Evolutionary conservation across 1,140 invertebrate genomes (phyloP), one percentile per base, ranked within the genome.

Genomic region (Zophobas morio): DNA sequence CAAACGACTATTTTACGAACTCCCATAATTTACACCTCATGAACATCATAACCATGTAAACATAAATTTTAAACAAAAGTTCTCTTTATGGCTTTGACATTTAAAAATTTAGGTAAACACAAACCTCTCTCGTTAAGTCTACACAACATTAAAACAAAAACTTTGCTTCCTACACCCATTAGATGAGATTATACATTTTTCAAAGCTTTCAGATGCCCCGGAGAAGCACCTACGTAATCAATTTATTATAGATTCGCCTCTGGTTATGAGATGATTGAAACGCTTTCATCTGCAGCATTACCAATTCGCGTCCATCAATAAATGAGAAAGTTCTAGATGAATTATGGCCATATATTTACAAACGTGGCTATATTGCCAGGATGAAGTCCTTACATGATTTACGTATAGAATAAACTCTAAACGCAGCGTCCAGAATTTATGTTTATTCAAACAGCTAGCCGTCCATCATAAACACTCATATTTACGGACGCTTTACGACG

Each of bases 301-400:
- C 35, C 37, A 56, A 73, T 42, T 66, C n/a, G 20, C 39, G 37
- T 66, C 60, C 60, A 66, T 66, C 60, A 42, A 42, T 66, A 66
- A 33, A 66, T 66, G 60, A 66, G 42, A 66, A 66, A 66, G 6
- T 66, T 46, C 37, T 2, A 6, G 36, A 34, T 73, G 54, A 73
- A 73, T 73, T 73, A 53, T 73, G 20, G 20, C 20, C 32, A 49
- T 6, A 73, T 73, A 53, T 73, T 73, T 73, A 66, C 42, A 37
- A 1, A 66, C 42, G 42, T 42, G 60, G 60, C 60, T 46, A 66
- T 66, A 37, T 66, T 42, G 60, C n/a, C 60, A 66, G 39, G 39
- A 39, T 33, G 60, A 66, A 66, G 60, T 66, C 60, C 39, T 42
- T 63, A 20, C 39, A 66, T 66, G 60, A 66, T 66, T 66, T 66